phyloP scores from a whole-genome alignment of 2,113 vertebrate genomes.

The Scomber scombrus region DNA sequence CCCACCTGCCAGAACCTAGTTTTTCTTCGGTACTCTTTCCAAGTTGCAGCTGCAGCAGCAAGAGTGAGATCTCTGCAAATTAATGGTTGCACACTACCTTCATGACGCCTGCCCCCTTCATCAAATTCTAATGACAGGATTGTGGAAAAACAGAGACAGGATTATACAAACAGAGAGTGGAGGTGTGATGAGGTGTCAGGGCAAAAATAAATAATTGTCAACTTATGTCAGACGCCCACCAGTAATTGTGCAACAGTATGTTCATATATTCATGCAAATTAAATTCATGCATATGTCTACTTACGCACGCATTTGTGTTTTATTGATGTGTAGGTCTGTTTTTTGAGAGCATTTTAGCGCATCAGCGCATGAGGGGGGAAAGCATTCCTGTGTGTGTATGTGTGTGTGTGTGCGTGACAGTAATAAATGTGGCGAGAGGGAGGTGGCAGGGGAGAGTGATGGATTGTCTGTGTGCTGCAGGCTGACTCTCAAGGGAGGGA shows the following conservation, averaged over 20 bases:
- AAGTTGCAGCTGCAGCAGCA: conserved; percentile 17
- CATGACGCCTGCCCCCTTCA: conserved; percentile 53
- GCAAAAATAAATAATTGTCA: conserved; percentile 62
- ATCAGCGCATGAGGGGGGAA: conserved; percentile 1
- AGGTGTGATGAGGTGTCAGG: conserved; percentile 72
- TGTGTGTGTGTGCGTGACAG: conserved; percentile 25
- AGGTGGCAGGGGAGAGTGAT: conserved; percentile 74
- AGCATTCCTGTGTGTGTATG: conserved; percentile 13
- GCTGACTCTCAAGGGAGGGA: conserved; percentile 73
- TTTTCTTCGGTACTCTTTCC: conserved; percentile 8
- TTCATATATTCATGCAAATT: conserved; percentile 29
- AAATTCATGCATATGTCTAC: conserved; percentile 29
- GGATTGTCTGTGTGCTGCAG: conserved; percentile 68
- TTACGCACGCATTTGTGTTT: conserved; percentile 41
- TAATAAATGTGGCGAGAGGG: conserved; percentile 64
- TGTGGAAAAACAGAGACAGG: conserved; percentile 49
- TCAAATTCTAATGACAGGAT: conserved; percentile 70
- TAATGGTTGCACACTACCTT: conserved; percentile 50
- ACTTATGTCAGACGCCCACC: conserved; percentile 64
- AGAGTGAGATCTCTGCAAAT: conserved; percentile 62
- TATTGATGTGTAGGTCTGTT: conserved; percentile 38
- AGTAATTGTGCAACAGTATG: conserved; percentile 43
- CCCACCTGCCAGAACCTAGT: conserved; percentile 12
- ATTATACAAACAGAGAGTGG: conserved; percentile 74
- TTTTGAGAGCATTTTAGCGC: conserved; percentile 38